These are phyloP conservation scores for Enteromius paludinosus DNA, from an alignment of 2,797 vertebrate species.

Conservation along the genomic window DNA sequence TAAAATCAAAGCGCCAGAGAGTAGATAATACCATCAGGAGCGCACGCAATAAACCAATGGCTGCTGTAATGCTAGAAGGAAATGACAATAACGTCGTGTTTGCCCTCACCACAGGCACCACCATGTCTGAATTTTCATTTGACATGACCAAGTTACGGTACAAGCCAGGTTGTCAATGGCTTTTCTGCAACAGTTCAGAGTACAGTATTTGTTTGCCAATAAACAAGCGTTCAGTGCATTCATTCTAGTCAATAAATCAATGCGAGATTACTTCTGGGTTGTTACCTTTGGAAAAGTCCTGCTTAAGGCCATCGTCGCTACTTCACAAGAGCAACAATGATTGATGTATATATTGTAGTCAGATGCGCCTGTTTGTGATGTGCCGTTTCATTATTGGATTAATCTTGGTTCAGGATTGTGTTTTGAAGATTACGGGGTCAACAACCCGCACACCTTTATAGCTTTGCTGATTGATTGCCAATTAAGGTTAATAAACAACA, in stretches of 20 bases:
- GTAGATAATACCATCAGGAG: constrained; percentile 27
- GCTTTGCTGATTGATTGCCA: not conserved
- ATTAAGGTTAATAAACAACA: constrained; percentile 9
- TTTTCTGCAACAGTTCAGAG: constrained; percentile 21
- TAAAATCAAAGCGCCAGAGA: constrained; percentile 65
- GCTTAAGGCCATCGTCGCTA: not conserved
- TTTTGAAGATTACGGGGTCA: constrained; percentile 4
- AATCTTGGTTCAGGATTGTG: not conserved
- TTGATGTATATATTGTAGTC: not conserved
- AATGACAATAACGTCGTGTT: not conserved
- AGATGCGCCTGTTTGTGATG: not conserved
- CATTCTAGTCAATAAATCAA: constrained; percentile 18
- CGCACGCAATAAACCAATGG: not conserved
- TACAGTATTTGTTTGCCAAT: constrained; percentile 2
- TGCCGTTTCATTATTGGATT: not conserved
- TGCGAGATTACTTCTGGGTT: not conserved
- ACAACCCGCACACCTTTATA: not conserved
- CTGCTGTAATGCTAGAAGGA: not conserved
- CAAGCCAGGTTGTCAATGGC: not conserved
- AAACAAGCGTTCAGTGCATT: not conserved
- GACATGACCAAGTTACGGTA: not conserved
- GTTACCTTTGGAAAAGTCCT: not conserved
- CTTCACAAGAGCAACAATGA: not conserved
- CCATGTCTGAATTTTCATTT: not conserved
- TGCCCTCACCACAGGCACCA: not conserved